A percentile compares a stretch with the other conserved stretches of the same genome.
Conservation (phyloP, 2,113 vertebrate genomes). For the Antechinus flavipes region DNA sequence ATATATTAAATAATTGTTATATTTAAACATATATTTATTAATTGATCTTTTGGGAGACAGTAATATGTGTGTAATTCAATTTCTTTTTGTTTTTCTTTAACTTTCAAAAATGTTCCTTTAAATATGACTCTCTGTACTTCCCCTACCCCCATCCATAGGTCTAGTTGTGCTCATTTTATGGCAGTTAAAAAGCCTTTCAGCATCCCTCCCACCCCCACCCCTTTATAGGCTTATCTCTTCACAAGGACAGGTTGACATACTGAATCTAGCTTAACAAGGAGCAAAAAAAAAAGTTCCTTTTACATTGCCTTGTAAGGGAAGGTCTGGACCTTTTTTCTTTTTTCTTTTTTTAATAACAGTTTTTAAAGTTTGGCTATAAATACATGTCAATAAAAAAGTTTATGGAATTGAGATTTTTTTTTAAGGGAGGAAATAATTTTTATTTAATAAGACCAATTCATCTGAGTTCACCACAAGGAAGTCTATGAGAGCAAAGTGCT, state of each 20-base stretch:
- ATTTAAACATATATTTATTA: neutral
- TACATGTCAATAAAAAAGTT: neutral
- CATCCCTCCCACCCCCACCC: neutral
- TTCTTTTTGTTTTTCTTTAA: neutral
- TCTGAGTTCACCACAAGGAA: slow-evolving; percentile 1
- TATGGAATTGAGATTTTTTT: neutral
- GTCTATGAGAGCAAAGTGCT: neutral
- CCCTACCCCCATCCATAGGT: neutral
- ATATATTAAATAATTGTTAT: too few species aligned
- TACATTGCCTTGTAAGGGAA: neutral
- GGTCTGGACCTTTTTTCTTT: neutral
- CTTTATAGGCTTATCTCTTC: neutral
- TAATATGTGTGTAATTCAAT: neutral
- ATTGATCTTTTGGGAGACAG: neutral
- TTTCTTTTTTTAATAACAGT: neutral
- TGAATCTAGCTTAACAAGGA: neutral
- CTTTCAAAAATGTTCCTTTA: neutral
- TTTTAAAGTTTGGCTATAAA: slow-evolving; percentile 8
- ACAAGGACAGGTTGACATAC: neutral
- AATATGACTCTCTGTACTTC: neutral
- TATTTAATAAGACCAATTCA: neutral
- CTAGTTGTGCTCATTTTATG: neutral
- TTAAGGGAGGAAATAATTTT: neutral
- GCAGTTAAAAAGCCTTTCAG: neutral
- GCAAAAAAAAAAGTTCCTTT: slow-evolving; percentile 31